phyloP scores from a whole-genome alignment of 2,113 vertebrate genomes.

The Paralichthys olivaceus region DNA sequence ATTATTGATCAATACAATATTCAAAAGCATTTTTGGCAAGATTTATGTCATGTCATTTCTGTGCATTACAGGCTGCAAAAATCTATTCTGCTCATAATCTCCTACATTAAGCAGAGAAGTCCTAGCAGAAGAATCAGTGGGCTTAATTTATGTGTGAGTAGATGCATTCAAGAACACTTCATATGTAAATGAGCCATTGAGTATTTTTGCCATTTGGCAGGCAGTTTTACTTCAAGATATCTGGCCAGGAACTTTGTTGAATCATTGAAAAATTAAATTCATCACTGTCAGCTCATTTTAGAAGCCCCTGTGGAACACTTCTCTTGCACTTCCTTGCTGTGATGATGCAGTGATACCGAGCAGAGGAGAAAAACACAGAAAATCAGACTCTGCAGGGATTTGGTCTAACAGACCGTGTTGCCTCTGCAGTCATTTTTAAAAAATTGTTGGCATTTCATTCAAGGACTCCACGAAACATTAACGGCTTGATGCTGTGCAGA shows the following conservation, averaged over 20 bases:
- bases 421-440: neutral
- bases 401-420: neutral
- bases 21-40: neutral
- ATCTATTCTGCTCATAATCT: neutral
- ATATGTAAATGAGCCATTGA: neutral
- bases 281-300: neutral
- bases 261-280: conserved; percentile 11
- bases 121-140: neutral
- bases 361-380: neutral
- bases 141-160: conserved; percentile 19
- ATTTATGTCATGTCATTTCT: neutral
- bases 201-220: conserved; percentile 11
- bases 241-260: neutral
- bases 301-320: neutral
- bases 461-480: neutral
- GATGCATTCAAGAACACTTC: neutral
- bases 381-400: neutral
- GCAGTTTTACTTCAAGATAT: neutral
- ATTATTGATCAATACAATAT: conserved; percentile 17
- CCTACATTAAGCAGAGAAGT: neutral
- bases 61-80: neutral
- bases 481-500: neutral
- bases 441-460: neutral
- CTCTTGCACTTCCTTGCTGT: neutral
- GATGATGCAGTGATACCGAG: neutral